Evolutionary conservation across 92 coral and sea anemone genomes (phyloP).

Genomic region (Epizoanthus fatuus): DNA sequence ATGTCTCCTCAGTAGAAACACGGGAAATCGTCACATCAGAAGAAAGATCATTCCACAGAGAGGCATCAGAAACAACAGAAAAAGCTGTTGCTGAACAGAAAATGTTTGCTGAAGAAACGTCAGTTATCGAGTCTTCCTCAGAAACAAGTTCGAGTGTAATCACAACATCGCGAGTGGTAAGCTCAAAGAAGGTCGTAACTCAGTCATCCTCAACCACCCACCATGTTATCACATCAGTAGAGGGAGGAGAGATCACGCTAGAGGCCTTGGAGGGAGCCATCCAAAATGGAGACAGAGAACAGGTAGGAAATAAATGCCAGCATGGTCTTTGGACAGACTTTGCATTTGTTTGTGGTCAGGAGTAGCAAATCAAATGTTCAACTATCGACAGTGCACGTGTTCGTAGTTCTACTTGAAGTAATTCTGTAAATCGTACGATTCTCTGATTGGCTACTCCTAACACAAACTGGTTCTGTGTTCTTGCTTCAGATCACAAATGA

Average conservation of each 20-base stretch:
- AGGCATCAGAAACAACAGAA: slow-evolving; percentile 48
- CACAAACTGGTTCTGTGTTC: neutral
- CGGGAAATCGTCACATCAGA: slow-evolving; percentile 14
- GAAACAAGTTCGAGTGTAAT: slow-evolving; percentile 68
- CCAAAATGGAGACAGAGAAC: slow-evolving; percentile 85
- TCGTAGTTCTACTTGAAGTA: neutral
- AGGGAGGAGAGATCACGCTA: slow-evolving; percentile 63
- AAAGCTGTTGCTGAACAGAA: slow-evolving; percentile 69
- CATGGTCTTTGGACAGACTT: neutral
- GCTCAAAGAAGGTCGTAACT: slow-evolving; percentile 65
- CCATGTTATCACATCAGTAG: slow-evolving; percentile 72
- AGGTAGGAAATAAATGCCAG: slow-evolving; percentile 19
- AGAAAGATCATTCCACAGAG: slow-evolving; percentile 26
- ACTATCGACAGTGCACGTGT: no score
- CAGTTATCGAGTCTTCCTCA: slow-evolving; percentile 59
- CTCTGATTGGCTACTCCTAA: no score
- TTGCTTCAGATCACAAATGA: slow-evolving; percentile 32
- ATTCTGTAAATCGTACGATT: neutral
- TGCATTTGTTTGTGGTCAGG: neutral
- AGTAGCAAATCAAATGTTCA: neutral
- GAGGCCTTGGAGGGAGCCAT: slow-evolving; percentile 76
- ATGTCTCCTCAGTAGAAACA: slow-evolving; percentile 17
- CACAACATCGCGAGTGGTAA: slow-evolving; percentile 83
- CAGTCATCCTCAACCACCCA: slow-evolving; percentile 77
- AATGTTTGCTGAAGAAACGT: slow-evolving; percentile 49